These are phyloP conservation scores for Lepidochitona cinerea DNA, from an alignment of 2,888 invertebrate species.

Conservation along the genomic window DNA sequence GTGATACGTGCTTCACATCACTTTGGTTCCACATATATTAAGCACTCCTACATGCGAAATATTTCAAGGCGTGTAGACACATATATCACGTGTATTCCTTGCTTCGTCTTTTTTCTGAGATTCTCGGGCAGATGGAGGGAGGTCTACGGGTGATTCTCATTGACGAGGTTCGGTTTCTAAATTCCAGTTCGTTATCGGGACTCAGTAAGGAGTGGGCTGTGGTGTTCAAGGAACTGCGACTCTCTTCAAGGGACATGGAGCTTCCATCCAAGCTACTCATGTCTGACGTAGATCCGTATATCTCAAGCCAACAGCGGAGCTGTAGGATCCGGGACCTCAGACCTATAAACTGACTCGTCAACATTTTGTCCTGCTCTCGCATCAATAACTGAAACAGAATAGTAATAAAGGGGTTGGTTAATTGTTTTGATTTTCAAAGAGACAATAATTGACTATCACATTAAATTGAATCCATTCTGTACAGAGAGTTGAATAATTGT, in stretches of 20 bases:
- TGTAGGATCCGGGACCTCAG: constrained; percentile 52
- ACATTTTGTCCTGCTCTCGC: constrained; percentile 54
- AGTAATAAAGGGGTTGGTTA: too few species aligned
- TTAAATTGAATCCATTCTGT: too few species aligned
- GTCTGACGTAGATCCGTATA: constrained; percentile 46
- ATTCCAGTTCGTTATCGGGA: constrained; percentile 23
- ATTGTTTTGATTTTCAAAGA: too few species aligned
- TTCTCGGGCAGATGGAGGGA: neutral
- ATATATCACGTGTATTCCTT: neutral
- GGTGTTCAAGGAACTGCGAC: neutral
- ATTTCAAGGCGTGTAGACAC: neutral
- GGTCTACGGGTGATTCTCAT: neutral
- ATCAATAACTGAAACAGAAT: constrained; percentile 43
- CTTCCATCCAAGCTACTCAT: constrained; percentile 48
- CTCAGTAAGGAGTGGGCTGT: neutral
- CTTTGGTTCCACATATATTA: too few species aligned
- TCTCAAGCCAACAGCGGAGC: constrained; percentile 45
- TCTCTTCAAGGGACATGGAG: constrained; percentile 48
- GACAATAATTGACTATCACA: neutral
- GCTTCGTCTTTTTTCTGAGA: neutral
- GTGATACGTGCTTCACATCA: too few species aligned
- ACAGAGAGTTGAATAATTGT: too few species aligned
- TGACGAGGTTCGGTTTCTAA: constrained; percentile 41
- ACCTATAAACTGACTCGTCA: constrained; percentile 54
- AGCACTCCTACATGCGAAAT: too few species aligned